A percentile compares a stretch with the other conserved stretches of the same genome.
These are phyloP conservation scores for Hoplias malabaricus DNA, from an alignment of 2,113 vertebrate species.

Conservation along the genomic window DNA sequence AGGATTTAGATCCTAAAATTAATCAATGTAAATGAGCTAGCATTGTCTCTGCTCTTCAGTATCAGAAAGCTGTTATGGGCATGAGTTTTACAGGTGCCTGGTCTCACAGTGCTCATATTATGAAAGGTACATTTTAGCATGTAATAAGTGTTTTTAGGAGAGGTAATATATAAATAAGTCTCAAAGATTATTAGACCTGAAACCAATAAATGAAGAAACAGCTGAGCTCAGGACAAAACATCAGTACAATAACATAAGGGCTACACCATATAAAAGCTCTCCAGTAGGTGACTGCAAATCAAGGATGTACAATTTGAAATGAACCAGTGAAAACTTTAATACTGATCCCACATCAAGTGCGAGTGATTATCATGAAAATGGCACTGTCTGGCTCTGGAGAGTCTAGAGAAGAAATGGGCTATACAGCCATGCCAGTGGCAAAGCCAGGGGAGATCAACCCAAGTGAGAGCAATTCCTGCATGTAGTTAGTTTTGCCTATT, in stretches of 20 bases:
- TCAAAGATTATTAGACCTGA: neutral
- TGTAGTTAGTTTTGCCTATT: slow-evolving; percentile 6
- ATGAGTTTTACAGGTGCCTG: neutral
- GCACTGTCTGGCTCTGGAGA: neutral
- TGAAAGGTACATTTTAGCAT: neutral
- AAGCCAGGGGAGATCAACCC: neutral
- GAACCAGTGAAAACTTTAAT: slow-evolving; percentile 4
- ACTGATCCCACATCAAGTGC: neutral
- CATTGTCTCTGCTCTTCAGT: neutral
- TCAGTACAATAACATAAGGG: neutral
- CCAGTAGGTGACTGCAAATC: neutral
- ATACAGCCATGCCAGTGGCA: neutral
- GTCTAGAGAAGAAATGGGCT: neutral
- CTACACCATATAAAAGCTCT: neutral
- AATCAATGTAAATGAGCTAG: neutral
- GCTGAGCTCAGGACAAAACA: neutral
- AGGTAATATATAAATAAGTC: neutral
- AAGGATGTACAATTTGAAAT: neutral
- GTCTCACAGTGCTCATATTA: neutral
- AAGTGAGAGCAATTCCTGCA: neutral
- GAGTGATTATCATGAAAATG: neutral
- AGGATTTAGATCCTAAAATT: neutral
- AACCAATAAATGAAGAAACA: neutral
- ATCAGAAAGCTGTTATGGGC: neutral
- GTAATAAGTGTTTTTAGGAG: neutral